Base-by-base conservation (phyloP, 2,113 vertebrate species). In the Thomomys bottae region DNA sequence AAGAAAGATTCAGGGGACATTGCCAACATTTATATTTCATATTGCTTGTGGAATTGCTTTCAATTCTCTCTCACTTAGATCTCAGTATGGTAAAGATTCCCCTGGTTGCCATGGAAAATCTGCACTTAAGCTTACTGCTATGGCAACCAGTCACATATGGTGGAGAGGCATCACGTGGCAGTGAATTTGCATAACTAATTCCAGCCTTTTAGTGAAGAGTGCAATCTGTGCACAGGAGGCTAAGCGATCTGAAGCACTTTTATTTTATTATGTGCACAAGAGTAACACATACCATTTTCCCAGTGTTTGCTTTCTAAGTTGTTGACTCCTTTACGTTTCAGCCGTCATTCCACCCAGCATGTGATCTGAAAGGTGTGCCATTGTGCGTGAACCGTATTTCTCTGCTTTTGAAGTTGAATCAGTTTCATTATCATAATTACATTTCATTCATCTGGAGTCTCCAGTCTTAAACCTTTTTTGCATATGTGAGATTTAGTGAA, bases 41-140 rank as follows among this genome's bases (percentile, higher is more conserved):
- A 88, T 42, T 92, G 84, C 95, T 84, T 90, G 75, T 91, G 90
- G 70, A 90, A 82, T 89, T 96, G 93, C 96, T 96, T 97, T 97
- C 96, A 97, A 93, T 96, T 93, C 94, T 11, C 36, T 61, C 87
- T 87, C 84, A 34, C 83, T 90, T 75, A 89, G 78, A 91, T 89
- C 94, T 92, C 95, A 95, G 96, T 95, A 95, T 95, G 97, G 89
- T 97, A 94, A 94, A 92, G 95, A 96, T 97, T 91, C 94, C 93
- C 17, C 84, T 49, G 93, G 97, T 98, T 98, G 97, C 98, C 95
- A 97, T 98, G 97, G 97, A 90, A 97, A 97, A 96, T 92, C 57
- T 87, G 86, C 84, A 86, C 94, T 95, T 97, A 95, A 95, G 95
- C 93, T 93, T 84, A 96, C 96, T 93, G 94, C 96, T 97, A 81